Conservation (phyloP, 1,140 invertebrate genomes). For the Kradibia gibbosae region DNA sequence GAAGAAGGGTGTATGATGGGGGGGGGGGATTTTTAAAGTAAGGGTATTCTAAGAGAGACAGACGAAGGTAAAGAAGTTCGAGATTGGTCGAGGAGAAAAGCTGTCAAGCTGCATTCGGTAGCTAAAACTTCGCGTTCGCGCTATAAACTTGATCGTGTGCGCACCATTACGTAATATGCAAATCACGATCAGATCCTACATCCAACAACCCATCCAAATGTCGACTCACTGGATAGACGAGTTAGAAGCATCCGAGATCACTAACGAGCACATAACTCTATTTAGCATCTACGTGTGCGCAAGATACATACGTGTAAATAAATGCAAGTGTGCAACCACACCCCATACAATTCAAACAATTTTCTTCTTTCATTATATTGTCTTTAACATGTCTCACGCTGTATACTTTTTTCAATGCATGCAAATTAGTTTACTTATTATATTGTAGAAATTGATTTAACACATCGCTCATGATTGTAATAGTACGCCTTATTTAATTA, state of each 20-base stretch:
- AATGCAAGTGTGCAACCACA: not conserved
- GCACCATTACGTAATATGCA: conserved; percentile 47
- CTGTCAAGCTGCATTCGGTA: conserved; percentile 33
- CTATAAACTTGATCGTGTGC: conserved; percentile 40
- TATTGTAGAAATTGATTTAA: too few relatives aligned
- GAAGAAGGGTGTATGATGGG: not conserved
- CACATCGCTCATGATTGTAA: too few relatives aligned
- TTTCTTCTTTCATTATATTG: not conserved
- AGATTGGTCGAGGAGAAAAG: conserved; percentile 32
- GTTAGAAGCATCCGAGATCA: conserved; percentile 22
- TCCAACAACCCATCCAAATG: conserved; percentile 39
- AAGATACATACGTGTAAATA: not conserved
- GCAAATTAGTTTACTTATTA: too few relatives aligned
- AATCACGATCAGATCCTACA: conserved; percentile 41
- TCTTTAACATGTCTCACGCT: not conserved
- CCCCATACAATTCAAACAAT: conserved; percentile 7
- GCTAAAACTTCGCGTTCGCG: conserved; percentile 41
- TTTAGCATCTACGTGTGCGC: not conserved
- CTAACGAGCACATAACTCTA: conserved; percentile 25
- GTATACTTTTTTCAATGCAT: not conserved
- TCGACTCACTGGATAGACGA: conserved; percentile 27
- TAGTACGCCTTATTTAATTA: too few relatives aligned
- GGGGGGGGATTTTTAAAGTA: too few relatives aligned
- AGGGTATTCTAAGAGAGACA: too few relatives aligned
- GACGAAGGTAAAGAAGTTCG: too few relatives aligned